Base-by-base conservation (phyloP, 2,888 invertebrate genomes). In the Altica lythri region DNA sequence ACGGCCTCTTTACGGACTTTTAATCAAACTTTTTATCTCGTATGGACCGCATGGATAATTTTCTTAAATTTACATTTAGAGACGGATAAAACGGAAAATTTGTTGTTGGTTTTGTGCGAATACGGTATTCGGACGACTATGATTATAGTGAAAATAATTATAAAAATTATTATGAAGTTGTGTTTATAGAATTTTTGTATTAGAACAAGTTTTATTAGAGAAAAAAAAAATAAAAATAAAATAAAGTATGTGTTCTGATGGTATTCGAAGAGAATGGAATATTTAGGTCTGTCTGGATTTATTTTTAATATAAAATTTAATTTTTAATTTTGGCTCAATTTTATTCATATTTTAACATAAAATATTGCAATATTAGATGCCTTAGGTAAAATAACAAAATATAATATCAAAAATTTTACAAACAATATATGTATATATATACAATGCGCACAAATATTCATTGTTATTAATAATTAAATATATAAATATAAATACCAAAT, bases 81-180 rank as follows among this genome's bases (percentile, higher is more conserved):
- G n/a, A n/a, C n/a, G n/a, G n/a, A 56, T 62, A 64, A 47, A 60
- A 57, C 57, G 60, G 62, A 63, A 66, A 66, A 73, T 70, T 67
- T 66, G 53, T 73, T 73, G 72, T 75, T 75, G 71, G 73, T 73
- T 69, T 67, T 73, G 72, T 74, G 75, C 75, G 74, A 74, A 72
- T 69, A 69, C 66, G 68, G 75, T 73, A 75, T 74, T 69, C 72
- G 75, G 73, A 74, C 73, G 61, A n/a, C n/a, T n/a, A n/a, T n/a
- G n/a, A n/a, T n/a, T n/a, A n/a, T n/a, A n/a, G n/a, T n/a, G n/a
- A n/a, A n/a, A n/a, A n/a, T n/a, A n/a, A n/a, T n/a, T n/a, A n/a
- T n/a, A n/a, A n/a, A n/a, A n/a, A n/a, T n/a, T n/a, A n/a, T n/a
- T n/a, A 56, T 65, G 65, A 66, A 68, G 70, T 65, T 72, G 72